Conservation (phyloP, 2,113 vertebrate species). For the Acrocephalus arundinaceus region DNA sequence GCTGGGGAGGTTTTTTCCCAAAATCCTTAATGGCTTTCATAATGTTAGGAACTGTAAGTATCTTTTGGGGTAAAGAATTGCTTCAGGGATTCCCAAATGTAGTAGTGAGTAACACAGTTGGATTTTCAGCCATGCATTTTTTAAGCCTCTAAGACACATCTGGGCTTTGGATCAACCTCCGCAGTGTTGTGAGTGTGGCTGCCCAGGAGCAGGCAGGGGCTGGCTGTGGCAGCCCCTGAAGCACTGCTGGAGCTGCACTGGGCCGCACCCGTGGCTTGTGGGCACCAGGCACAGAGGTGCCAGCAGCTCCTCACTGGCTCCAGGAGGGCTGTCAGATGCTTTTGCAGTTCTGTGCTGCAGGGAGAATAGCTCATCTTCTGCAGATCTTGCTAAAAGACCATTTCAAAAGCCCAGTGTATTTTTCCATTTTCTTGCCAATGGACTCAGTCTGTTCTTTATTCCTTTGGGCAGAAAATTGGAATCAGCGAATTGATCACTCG, state of each 20-base stretch:
- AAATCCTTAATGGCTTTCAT: background rate
- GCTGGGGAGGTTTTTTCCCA: background rate
- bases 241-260: background rate
- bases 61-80: background rate
- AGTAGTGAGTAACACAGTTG: background rate
- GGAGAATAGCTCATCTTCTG: background rate
- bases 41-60: background rate
- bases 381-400: background rate
- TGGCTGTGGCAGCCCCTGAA: background rate
- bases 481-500: conserved; percentile 94
- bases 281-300: background rate
- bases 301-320: background rate
- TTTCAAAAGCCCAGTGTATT: background rate
- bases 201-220: background rate
- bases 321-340: background rate
- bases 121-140: background rate
- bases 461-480: conserved; percentile 87
- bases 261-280: fast-evolving
- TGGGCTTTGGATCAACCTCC: background rate
- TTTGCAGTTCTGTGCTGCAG: background rate
- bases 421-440: background rate
- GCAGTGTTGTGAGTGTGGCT: background rate
- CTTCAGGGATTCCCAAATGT: background rate
- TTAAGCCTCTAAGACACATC: background rate
- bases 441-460: conserved; percentile 11